phyloP scores from a whole-genome alignment of 2,113 vertebrate genomes.

The Pterocles orientalis region DNA sequence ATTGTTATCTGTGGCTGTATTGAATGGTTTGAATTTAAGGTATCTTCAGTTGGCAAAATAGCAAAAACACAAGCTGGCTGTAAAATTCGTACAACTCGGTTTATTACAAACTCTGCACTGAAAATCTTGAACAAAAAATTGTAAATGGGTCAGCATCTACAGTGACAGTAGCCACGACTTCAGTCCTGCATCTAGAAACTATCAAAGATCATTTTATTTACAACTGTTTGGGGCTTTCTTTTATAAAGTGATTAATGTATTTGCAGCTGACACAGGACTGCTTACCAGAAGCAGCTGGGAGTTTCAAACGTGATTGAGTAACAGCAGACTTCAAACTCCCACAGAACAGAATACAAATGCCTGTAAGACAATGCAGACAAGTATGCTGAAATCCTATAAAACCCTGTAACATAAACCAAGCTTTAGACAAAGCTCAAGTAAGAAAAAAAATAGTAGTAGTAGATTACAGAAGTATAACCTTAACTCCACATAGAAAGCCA shows the following conservation, averaged over 20 bases:
- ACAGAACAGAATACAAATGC: neutral
- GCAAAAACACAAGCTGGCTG: neutral
- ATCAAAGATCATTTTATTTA: neutral
- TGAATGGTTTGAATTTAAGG: too few relatives aligned
- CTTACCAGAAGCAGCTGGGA: constrained; percentile 1
- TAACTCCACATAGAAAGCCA: neutral
- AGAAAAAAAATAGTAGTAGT: neutral
- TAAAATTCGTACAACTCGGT: neutral
- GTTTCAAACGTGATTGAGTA: neutral
- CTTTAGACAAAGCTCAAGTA: neutral
- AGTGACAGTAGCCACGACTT: neutral
- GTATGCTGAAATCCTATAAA: neutral
- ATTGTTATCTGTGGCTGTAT: neutral
- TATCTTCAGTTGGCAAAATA: neutral
- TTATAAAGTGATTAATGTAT: constrained; percentile 1
- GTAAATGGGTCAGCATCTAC: neutral
- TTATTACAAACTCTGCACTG: neutral
- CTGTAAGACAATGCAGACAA: neutral
- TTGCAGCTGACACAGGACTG: neutral
- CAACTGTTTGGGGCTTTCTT: neutral
- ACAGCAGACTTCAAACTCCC: neutral
- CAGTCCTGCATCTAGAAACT: neutral
- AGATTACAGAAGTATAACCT: neutral
- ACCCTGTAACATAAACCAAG: neutral
- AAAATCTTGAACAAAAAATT: neutral